Base-by-base conservation (phyloP, 2,888 invertebrate genomes). In the Eupeodes latifasciatus region DNA sequence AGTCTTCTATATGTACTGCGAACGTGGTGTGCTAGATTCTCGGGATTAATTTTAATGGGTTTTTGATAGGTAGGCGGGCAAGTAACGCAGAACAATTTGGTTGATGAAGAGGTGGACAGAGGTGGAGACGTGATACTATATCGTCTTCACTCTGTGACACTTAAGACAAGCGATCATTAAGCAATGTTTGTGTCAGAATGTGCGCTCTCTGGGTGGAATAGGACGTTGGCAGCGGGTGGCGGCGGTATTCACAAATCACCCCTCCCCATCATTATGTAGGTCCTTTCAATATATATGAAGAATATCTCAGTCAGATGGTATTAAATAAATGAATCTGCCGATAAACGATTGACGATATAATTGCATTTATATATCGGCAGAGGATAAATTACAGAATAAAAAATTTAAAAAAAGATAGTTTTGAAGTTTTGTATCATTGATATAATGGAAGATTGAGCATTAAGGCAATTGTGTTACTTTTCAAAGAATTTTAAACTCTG, bases 11-110 rank as follows among this genome's bases (percentile, higher is more conserved):
- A 9, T 55, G 9, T 19, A 47, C 1, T 51, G n/a, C 16, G 7
- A 10, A 11, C 6, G 12, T 44, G 49, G 69, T 81, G 88, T 85
- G 75, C 81, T 88, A 88, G 87, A 84, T 88, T 81, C 80, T 77
- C 7, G 75, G 84, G 87, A 88, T 88, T 88, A 84, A 84, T 88
- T 88, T 88, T 88, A 88, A 88, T 88, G 88, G 84, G 74, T 81
- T 84, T 88, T 84, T 84, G 86, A 88, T 81, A 74, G 88, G 88
- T 88, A 85, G 88, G 85, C 81, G 88, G 88, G 81, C 66, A 66
- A 44, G 51, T 61, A 44, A 36, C 81, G 51, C 67, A 67, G 51
- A 49, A 72, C 66, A 57, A 81, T 74, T 85, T 81, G 3, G 55
- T 44, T 69, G 78, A 69, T 57, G 64, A 82, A 62, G 69, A 67